These are phyloP conservation scores for Apantesis nais DNA, from an alignment of 2,888 invertebrate genomes.

Conservation along the genomic window DNA sequence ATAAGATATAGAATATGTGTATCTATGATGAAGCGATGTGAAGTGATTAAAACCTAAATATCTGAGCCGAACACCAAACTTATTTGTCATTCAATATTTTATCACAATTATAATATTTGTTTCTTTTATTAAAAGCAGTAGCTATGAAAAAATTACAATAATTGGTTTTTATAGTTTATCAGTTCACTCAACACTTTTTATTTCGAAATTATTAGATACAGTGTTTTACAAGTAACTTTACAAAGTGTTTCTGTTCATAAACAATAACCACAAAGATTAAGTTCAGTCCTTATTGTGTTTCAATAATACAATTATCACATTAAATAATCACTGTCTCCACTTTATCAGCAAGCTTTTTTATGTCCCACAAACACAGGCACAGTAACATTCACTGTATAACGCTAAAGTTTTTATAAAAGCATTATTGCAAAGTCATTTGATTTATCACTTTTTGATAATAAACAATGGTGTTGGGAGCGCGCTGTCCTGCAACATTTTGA, in stretches of 20 bases:
- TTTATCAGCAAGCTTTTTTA: conserved; percentile 19
- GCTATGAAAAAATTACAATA: background rate
- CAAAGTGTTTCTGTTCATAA: background rate
- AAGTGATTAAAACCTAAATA: background rate
- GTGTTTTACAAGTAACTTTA: conserved; percentile 8
- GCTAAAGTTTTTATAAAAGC: conserved; percentile 56
- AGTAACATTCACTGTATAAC: conserved; percentile 50
- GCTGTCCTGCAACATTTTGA: conserved; percentile 80
- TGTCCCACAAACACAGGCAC: conserved; percentile 51
- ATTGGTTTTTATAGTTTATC: conserved; percentile 15
- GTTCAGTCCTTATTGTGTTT: conserved; percentile 18
- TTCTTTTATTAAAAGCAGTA: background rate
- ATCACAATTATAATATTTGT: background rate
- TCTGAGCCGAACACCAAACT: background rate
- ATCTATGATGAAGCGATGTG: background rate
- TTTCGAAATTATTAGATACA: conserved; percentile 4
- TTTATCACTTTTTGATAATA: conserved; percentile 84
- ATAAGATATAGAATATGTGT: background rate
- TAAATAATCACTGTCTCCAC: conserved; percentile 39
- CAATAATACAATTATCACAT: conserved; percentile 42
- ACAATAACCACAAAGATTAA: conserved; percentile 33
- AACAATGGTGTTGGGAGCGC: conserved; percentile 75
- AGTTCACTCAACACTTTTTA: conserved; percentile 2
- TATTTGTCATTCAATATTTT: background rate
- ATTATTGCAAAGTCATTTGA: conserved; percentile 82